phyloP scores from a whole-genome alignment of 2,888 invertebrate genomes.

The Latrodectus elegans region DNA sequence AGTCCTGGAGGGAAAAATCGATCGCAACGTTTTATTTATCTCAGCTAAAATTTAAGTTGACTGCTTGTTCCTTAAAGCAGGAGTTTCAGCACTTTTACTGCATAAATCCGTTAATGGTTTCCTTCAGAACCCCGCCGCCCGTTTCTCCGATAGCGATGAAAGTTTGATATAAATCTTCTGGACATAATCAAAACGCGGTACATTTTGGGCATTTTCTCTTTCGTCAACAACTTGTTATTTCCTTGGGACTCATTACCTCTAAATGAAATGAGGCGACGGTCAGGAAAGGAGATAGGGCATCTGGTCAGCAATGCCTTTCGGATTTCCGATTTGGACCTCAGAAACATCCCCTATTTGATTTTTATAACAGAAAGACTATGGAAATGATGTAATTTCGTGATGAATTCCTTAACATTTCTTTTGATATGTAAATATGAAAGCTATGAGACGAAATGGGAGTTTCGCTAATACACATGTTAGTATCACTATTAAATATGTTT shows the following conservation, averaged over 20 bases:
- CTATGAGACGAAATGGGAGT: no score
- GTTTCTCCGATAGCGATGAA: not conserved
- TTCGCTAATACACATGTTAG: no score
- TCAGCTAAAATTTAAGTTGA: slow-evolving; percentile 42
- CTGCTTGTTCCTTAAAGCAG: slow-evolving; percentile 8
- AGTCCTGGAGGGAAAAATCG: slow-evolving; percentile 24
- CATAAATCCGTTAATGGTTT: slow-evolving; percentile 31
- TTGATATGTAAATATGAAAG: no score
- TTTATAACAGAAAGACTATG: no score
- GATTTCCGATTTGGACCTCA: no score
- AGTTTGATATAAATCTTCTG: slow-evolving; percentile 1
- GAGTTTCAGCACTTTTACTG: slow-evolving; percentile 5
- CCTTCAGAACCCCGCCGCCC: not conserved
- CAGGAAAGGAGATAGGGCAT: no score
- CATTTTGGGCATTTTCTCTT: not conserved
- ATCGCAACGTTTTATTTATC: slow-evolving; percentile 40
- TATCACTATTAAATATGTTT: no score
- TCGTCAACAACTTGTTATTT: slow-evolving; percentile 5
- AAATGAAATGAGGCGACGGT: not conserved
- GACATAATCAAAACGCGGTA: slow-evolving; percentile 1
- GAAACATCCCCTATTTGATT: no score
- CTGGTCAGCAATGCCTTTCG: no score
- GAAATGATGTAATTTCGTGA: no score
- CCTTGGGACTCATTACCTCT: not conserved
- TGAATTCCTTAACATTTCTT: no score